A percentile compares a stretch with the other conserved stretches of the same genome.
Evolutionary conservation across 1,140 invertebrate species (phyloP).

Genomic region (Hyles euphorbiae): DNA sequence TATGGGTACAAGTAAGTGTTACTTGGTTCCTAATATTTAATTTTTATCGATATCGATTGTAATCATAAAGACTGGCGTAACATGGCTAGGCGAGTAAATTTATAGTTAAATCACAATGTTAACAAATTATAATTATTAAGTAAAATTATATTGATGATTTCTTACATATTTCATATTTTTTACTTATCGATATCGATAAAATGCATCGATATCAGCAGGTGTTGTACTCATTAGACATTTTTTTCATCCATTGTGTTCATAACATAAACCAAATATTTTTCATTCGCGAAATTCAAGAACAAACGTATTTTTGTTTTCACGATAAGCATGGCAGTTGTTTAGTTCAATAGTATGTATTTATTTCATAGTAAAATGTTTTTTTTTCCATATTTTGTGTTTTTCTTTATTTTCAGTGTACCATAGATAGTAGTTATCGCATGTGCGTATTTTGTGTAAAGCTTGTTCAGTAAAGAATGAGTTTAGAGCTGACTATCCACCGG

Average conservation of each 20-base stretch:
- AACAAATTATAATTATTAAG: not conserved
- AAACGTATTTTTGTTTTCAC: conserved; percentile 26
- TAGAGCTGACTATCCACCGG: too few species aligned
- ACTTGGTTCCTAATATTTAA: conserved; percentile 5
- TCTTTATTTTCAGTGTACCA: conserved; percentile 14
- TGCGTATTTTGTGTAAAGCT: too few species aligned
- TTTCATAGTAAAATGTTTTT: conserved; percentile 48
- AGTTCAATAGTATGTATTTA: conserved; percentile 36
- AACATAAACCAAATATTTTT: conserved; percentile 22
- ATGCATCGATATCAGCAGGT: conserved; percentile 11
- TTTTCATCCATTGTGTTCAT: conserved; percentile 19
- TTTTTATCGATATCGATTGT: conserved; percentile 7
- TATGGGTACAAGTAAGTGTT: not conserved
- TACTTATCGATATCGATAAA: conserved; percentile 8
- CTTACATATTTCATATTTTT: not conserved
- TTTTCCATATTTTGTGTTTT: conserved; percentile 41
- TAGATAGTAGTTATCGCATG: too few species aligned
- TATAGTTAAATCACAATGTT: too few species aligned
- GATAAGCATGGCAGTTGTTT: conserved; percentile 27
- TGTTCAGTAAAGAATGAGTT: too few species aligned
- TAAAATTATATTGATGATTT: not conserved
- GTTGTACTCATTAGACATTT: conserved; percentile 3
- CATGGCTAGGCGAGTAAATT: not conserved
- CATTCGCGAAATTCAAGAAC: not conserved
- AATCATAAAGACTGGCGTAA: not conserved